Conservation (phyloP, 2,888 invertebrate genomes). For the Hirtodrosophila alboralis region DNA sequence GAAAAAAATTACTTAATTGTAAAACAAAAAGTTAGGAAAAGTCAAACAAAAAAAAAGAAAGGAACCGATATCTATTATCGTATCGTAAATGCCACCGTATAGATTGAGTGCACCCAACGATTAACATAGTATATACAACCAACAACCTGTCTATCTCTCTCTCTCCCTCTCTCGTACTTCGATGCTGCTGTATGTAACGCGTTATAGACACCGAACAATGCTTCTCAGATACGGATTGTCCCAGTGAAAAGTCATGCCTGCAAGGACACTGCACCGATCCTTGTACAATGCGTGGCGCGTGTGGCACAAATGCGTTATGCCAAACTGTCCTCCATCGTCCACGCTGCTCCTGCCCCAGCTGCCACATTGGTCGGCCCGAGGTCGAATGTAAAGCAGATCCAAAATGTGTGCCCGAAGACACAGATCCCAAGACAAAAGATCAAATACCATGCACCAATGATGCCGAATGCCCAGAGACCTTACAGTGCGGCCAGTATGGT, state of each 20-base stretch:
- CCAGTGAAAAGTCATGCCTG: constrained; percentile 95
- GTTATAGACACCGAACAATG: constrained; percentile 90
- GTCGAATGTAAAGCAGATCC: constrained; percentile 92
- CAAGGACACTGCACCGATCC: constrained; percentile 96
- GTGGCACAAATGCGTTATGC: constrained; percentile 95
- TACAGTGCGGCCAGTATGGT: constrained; percentile 90
- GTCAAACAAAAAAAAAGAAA: constrained; percentile 14
- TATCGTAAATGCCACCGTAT: constrained; percentile 54
- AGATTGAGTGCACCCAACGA: constrained; percentile 75
- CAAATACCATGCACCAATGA: constrained; percentile 87
- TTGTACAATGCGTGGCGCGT: constrained; percentile 93
- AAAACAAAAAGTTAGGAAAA: constrained; percentile 2
- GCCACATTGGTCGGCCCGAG: constrained; percentile 93
- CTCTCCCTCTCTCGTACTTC: constrained; percentile 68
- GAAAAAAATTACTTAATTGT: constrained; percentile 1
- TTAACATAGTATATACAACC: constrained; percentile 69
- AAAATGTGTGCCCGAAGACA: constrained; percentile 86
- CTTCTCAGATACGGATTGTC: constrained; percentile 95
- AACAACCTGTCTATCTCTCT: constrained; percentile 81
- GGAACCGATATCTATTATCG: constrained; percentile 27
- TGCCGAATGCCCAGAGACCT: constrained; percentile 89
- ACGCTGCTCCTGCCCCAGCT: constrained; percentile 94
- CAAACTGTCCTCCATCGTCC: constrained; percentile 93
- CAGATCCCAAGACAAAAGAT: constrained; percentile 85
- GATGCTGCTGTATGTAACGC: constrained; percentile 68